Evolutionary conservation across 2,888 invertebrate species (phyloP).

Genomic region (Pollenia amentaria): DNA sequence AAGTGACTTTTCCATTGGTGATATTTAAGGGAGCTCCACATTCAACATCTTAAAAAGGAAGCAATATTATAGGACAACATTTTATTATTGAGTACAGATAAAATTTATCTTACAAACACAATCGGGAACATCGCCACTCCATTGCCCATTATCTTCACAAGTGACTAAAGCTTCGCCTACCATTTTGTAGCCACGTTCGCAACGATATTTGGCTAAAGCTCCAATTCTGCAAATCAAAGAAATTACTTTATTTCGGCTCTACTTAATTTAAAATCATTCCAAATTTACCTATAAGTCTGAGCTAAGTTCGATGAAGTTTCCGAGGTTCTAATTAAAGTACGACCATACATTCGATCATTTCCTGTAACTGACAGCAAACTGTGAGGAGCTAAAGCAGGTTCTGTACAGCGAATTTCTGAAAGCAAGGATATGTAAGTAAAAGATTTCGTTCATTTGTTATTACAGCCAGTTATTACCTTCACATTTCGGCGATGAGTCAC

Average conservation of each 20-base stretch:
- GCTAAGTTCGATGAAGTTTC: constrained; percentile 88
- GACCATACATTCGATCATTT: constrained; percentile 95
- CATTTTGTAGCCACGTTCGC: constrained; percentile 95
- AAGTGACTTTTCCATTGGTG: constrained; percentile 90
- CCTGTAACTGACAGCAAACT: constrained; percentile 95
- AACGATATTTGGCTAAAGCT: constrained; percentile 94
- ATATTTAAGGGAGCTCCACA: constrained; percentile 91
- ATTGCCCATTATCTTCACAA: constrained; percentile 93
- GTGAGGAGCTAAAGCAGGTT: constrained; percentile 92
- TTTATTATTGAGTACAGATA: neutral
- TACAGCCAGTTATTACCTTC: constrained; percentile 85
- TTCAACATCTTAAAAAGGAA: constrained; percentile 89
- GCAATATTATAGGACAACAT: neutral
- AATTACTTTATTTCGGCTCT: too few relatives aligned
- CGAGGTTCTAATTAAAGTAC: constrained; percentile 91
- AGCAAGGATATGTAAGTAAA: constrained; percentile 37
- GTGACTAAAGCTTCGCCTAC: constrained; percentile 93
- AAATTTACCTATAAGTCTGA: constrained; percentile 89
- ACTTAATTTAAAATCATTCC: neutral
- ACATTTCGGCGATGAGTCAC: constrained; percentile 93
- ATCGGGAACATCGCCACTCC: constrained; percentile 93
- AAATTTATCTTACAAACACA: constrained; percentile 90
- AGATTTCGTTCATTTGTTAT: neutral
- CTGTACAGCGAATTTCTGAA: constrained; percentile 94
- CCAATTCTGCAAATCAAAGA: constrained; percentile 86